phyloP scores from a whole-genome alignment of 2,888 invertebrate species.

The Icerya purchasi region DNA sequence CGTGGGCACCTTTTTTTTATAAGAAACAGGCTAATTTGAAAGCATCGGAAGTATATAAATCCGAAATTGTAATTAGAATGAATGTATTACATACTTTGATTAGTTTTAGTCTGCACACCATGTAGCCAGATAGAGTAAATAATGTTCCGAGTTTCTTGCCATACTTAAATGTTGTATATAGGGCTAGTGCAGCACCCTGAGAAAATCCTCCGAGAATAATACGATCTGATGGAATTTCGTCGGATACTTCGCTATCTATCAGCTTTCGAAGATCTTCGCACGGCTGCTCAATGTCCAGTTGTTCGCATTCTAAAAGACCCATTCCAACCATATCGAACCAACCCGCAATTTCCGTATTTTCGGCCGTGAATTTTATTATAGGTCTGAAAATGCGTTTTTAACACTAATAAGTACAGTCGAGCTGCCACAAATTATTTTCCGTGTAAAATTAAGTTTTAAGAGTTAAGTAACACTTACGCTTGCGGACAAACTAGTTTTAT shows the following conservation, averaged over 20 bases:
- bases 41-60: too few species aligned
- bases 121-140: neutral
- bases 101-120: neutral
- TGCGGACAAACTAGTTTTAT: neutral
- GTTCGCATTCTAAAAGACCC: neutral
- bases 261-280: neutral
- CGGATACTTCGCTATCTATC: neutral
- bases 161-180: neutral
- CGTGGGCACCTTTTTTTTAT: too few species aligned
- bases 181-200: neutral
- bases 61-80: too few species aligned
- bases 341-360: neutral
- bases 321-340: neutral
- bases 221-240: neutral
- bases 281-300: neutral
- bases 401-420: too few species aligned
- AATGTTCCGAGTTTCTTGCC: neutral
- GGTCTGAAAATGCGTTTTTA: too few species aligned
- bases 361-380: neutral
- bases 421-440: too few species aligned
- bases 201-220: neutral
- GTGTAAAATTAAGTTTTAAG: too few species aligned
- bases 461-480: neutral
- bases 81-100: too few species aligned
- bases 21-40: too few species aligned